These are phyloP conservation scores for Zelleria hepariella DNA, from an alignment of 2,888 invertebrate genomes.

Conservation along the genomic window DNA sequence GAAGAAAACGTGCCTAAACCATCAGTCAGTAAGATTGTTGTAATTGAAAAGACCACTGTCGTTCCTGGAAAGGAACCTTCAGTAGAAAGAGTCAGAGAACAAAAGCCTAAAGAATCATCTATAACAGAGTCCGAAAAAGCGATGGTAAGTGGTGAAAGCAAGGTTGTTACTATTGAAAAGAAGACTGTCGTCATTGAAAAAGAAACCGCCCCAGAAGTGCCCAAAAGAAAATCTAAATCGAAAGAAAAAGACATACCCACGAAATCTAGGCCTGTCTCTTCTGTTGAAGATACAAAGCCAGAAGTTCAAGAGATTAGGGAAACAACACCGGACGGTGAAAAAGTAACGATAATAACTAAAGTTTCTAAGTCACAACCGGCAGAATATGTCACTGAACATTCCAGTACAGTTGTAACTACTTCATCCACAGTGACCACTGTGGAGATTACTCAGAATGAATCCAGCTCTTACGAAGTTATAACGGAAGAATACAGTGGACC, in stretches of 20 bases:
- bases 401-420: constrained; percentile 34
- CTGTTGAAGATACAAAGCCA: constrained; percentile 24
- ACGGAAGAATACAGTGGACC: constrained; percentile 31
- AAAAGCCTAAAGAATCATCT: constrained; percentile 1
- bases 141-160: not conserved
- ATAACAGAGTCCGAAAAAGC: not conserved
- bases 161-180: constrained; percentile 2
- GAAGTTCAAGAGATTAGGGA: constrained; percentile 26
- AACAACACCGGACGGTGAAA: constrained; percentile 11
- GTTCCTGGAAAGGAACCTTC: not conserved
- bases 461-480: constrained; percentile 36
- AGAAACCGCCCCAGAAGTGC: not conserved
- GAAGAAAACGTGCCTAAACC: not conserved
- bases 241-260: constrained; percentile 7
- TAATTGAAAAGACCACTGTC: constrained; percentile 19
- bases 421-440: constrained; percentile 46
- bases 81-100: not conserved
- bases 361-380: not conserved
- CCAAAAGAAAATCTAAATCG: not conserved
- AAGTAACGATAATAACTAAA: constrained; percentile 2
- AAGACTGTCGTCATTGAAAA: not conserved
- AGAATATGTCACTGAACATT: constrained; percentile 5
- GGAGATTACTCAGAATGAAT: constrained; percentile 43
- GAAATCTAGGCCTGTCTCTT: not conserved
- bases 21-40: constrained; percentile 22